phyloP scores from a whole-genome alignment of 2,797 vertebrate genomes.

The Pangasius larnaudii region DNA sequence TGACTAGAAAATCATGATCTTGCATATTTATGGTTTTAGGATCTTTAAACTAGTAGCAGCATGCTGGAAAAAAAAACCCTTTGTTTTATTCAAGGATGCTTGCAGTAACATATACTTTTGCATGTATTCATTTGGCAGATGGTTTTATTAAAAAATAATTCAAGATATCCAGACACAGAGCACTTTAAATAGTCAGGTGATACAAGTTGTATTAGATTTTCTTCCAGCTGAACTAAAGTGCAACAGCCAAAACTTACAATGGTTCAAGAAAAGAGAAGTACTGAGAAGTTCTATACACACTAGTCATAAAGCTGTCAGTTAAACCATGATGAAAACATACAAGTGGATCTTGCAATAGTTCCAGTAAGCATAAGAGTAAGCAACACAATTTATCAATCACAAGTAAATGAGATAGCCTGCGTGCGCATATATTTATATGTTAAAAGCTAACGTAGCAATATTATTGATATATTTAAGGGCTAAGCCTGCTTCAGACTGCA shows the following conservation, averaged over 20 bases:
- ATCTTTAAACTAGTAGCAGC: background rate
- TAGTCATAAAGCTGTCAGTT: no score
- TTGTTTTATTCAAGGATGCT: background rate
- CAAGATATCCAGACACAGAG: background rate
- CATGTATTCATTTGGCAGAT: background rate
- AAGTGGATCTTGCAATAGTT: background rate
- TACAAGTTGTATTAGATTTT: background rate
- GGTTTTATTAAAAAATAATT: background rate
- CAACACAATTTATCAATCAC: background rate
- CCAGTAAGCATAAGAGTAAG: background rate
- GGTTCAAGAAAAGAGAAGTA: background rate
- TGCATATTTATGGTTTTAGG: no score
- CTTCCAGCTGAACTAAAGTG: no score
- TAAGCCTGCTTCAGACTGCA: background rate
- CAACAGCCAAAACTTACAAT: background rate
- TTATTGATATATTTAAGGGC: background rate
- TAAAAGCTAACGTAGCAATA: background rate
- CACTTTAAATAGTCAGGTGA: background rate
- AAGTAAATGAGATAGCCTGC: background rate
- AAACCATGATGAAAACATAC: background rate
- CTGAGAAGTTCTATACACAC: background rate
- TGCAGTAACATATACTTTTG: background rate
- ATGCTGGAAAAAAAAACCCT: background rate
- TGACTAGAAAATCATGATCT: background rate
- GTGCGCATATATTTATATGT: background rate